Evolutionary conservation across 2,888 invertebrate genomes (phyloP).

Genomic region (Blastobasis adustella): DNA sequence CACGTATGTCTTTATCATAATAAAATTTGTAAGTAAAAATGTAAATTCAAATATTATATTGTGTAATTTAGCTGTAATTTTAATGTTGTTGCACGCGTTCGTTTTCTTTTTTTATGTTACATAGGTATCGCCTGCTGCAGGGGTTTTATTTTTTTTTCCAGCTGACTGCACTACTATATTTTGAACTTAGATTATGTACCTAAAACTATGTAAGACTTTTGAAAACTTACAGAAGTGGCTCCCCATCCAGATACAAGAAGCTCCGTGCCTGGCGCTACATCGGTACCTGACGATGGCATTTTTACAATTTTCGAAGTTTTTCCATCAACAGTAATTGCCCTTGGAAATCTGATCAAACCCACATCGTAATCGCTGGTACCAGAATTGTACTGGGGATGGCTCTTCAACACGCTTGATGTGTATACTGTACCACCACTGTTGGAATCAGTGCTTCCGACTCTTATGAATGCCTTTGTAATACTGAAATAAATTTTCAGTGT

Average conservation of each 20-base stretch:
- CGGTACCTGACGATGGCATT: slow-evolving; percentile 22
- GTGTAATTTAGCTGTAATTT: too few relatives aligned
- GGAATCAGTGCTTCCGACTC: slow-evolving; percentile 51
- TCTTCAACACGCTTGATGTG: slow-evolving; percentile 27
- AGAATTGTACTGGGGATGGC: slow-evolving; percentile 52
- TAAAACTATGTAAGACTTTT: too few relatives aligned
- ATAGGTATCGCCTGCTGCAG: too few relatives aligned
- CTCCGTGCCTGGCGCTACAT: slow-evolving; percentile 28
- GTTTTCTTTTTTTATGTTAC: too few relatives aligned
- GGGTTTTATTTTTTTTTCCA: too few relatives aligned
- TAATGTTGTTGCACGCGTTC: too few relatives aligned
- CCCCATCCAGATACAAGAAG: slow-evolving; percentile 56
- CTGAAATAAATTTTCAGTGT: slow-evolving; percentile 24
- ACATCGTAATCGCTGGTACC: slow-evolving; percentile 59
- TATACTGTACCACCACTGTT: slow-evolving; percentile 54
- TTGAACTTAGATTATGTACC: too few relatives aligned
- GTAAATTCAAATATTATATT: too few relatives aligned
- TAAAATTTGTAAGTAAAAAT: neutral
- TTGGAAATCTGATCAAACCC: slow-evolving; percentile 41
- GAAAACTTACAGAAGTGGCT: slow-evolving; percentile 39
- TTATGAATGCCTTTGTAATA: slow-evolving; percentile 30
- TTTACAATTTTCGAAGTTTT: slow-evolving; percentile 28
- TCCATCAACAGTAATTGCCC: slow-evolving; percentile 41
- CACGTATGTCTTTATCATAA: neutral
- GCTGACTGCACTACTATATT: too few relatives aligned